Conservation (phyloP, 2,113 vertebrate genomes). For the Laterallus jamaicensis region DNA sequence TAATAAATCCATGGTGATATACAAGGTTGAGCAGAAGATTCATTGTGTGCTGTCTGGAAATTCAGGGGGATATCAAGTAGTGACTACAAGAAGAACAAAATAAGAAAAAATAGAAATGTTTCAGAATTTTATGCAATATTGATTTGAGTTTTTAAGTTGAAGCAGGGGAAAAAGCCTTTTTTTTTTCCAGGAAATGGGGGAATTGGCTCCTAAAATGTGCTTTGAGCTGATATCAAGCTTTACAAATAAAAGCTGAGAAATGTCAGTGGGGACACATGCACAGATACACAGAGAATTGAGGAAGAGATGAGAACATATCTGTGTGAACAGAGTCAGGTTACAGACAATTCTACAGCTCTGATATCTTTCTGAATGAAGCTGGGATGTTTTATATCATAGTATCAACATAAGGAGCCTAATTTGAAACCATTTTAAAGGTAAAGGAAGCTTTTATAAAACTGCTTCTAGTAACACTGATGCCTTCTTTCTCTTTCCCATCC, state of each 20-base stretch:
- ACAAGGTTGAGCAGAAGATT: background rate
- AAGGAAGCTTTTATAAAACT: background rate
- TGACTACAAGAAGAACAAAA: background rate
- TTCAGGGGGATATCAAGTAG: background rate
- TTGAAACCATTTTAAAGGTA: background rate
- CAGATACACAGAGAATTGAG: background rate
- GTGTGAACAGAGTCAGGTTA: background rate
- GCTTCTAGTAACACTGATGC: background rate
- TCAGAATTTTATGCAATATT: background rate
- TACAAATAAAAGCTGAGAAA: background rate
- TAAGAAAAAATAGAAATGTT: background rate
- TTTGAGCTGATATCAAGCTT: background rate
- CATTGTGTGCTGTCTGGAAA: background rate
- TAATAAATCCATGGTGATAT: background rate
- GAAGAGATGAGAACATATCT: background rate
- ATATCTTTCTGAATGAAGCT: too few species aligned
- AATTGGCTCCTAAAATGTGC: background rate
- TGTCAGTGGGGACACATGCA: background rate
- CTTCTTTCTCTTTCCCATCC: background rate
- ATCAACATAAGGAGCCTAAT: background rate
- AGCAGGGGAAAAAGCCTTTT: background rate
- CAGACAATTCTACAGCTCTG: background rate
- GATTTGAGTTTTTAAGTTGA: background rate
- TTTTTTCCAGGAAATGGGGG: background rate
- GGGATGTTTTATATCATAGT: background rate